Base-by-base conservation (phyloP, 2,888 invertebrate species). In the Dryobotodes eremita region DNA sequence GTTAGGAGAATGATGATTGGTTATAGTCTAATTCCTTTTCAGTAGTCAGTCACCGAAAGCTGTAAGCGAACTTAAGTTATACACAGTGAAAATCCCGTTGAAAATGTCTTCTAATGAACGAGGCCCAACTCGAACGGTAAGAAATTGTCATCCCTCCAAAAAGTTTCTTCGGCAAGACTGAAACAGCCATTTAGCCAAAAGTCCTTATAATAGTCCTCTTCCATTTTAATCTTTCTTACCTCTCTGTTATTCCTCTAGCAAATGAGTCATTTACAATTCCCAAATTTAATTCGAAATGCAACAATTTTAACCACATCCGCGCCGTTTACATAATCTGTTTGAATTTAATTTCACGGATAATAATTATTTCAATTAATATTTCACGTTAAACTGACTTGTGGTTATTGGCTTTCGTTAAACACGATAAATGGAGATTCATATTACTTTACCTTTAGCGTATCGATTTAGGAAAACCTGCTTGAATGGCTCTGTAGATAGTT, bases 271-370 rank as follows among this genome's bases (percentile, higher is more conserved):
- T 86, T 77, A 82, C 53, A 80, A 83, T 79, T 87, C 76, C 76
- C 83, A 73, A 80, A 87, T 84, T 88, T 74, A 75, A 89, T 86
- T 83, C 69, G 65, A 75, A 84, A 80, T 89, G 86, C 86, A 89
- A 85, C 88, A 75, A 86, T 81, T 85, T 83, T 48, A 81, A 73
- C 77, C 81, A 69, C 81, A 75, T 79, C 59, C 72, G 65, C 71
- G 62, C 64, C 57, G 89, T 91, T 88, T 86, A 76, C 88, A 90
- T 90, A 90, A 89, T 90, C 88, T 64, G 87, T 78, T 36, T 83
- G 86, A 84, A 88, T 82, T 85, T 72, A 78, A 85, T 81, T 84
- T 80, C 64, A 70, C 53, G 66, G 69, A 59, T 61, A 75, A 77
- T 83, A 2, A 83, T 84, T 88, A 82, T 85, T 85, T 82, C 68